Base-by-base conservation (phyloP, 2,797 vertebrate genomes). In the Graptemys geographica region DNA sequence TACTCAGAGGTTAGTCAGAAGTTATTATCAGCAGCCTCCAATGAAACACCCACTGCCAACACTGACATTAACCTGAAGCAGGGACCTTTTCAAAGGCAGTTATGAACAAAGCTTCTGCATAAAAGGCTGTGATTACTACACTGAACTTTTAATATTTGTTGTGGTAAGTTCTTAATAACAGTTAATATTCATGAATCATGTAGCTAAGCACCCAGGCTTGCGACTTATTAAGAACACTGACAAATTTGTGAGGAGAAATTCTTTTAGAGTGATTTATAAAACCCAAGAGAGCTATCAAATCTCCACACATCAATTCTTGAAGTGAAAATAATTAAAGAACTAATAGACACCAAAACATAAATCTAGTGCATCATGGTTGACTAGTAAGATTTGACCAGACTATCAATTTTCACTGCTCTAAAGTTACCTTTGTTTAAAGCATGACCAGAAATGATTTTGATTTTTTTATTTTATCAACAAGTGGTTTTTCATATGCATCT, bases 251-350 rank as follows among this genome's bases (percentile, higher is more conserved):
- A 93, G 90, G 52, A 95, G 80, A 62, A 96, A 95, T 96, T 94
- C 84, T 97, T 91, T 97, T 95, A 81, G 56, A 85, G 76, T 96
- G 90, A 97, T 97, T 97, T 96, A 89, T 92, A 97, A 90, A 95
- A 81, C 84, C 62, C 95, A 23, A 92, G 96, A 97, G 95, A 91
- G 52, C 87, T 92, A 93, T 86, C 81, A 96, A 94, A 97, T 96
- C 90, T 94, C 69, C 86, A 87, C 59, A 97, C 96, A 91, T 97
- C 84, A 96, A 95, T 98, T 78, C 84, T 97, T 93, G 79, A 91
- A 96, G 85, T 90, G 80, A 96, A 98, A 97, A 95, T 89, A 96
- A 96, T 95, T 98, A 96, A 69, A 93, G 90, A 96, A 81, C 57
- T 97, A 97, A 97, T 96, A 90, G 90, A 84, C 72, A 91, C 87